Conservation (phyloP, 2,888 invertebrate genomes). For the Mesochorus sp. region DNA sequence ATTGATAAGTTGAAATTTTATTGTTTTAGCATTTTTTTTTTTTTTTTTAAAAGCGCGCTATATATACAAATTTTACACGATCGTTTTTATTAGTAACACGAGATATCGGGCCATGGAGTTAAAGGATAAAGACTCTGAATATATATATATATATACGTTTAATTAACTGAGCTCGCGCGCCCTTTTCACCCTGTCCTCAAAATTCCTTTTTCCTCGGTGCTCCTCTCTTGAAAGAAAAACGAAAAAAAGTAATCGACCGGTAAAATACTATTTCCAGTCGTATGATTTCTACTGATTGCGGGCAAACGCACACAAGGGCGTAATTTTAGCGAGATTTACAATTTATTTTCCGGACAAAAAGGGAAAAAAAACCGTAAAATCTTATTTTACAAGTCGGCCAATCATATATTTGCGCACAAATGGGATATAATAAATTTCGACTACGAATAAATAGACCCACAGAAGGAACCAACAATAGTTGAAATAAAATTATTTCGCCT, state of each 20-base stretch:
- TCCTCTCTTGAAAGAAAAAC: conserved; percentile 5
- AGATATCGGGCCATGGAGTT: conserved; percentile 13
- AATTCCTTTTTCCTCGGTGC: conserved; percentile 8
- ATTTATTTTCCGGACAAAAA: conserved; percentile 32
- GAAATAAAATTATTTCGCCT: neutral
- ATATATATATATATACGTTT: conserved; percentile 33
- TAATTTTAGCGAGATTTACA: conserved; percentile 22
- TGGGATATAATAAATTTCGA: conserved; percentile 21
- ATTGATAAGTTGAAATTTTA: conserved; percentile 12
- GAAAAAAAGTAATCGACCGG: conserved; percentile 25
- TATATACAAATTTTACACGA: conserved; percentile 27
- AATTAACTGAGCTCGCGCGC: conserved; percentile 36
- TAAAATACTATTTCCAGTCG: conserved; percentile 40
- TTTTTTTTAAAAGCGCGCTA: conserved; percentile 25
- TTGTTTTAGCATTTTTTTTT: conserved; percentile 31
- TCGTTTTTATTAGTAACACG: conserved; percentile 19
- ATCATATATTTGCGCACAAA: conserved; percentile 32
- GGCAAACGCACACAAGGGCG: conserved; percentile 5
- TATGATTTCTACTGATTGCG: conserved; percentile 42
- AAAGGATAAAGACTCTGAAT: neutral
- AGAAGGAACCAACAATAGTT: conserved; percentile 2
- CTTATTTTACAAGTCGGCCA: conserved; percentile 22
- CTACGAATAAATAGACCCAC: neutral
- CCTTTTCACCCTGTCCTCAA: conserved; percentile 28
- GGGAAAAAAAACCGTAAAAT: neutral